Conservation (phyloP, 2,113 vertebrate genomes). For the Nothoprocta perdicaria region DNA sequence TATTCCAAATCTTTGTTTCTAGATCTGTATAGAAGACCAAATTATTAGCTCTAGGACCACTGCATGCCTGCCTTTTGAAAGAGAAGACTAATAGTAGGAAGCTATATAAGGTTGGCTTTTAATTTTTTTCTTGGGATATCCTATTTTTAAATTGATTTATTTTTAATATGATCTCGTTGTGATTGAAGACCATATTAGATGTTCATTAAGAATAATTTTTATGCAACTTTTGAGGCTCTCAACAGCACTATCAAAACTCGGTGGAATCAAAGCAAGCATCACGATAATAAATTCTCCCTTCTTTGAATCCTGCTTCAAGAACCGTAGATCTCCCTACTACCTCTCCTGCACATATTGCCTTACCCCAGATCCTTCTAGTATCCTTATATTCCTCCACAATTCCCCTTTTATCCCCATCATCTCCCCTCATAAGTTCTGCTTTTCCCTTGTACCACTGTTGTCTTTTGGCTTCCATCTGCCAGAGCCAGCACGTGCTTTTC, state of each 20-base stretch:
- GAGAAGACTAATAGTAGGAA: conserved; percentile 3
- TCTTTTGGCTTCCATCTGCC: background rate
- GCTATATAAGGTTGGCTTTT: conserved; percentile 7
- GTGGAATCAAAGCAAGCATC: background rate
- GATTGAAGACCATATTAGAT: background rate
- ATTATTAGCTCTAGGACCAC: background rate
- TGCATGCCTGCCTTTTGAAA: background rate
- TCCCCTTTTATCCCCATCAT: background rate
- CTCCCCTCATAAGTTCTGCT: background rate
- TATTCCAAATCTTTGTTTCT: background rate
- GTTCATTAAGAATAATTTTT: background rate
- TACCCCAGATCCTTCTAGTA: background rate
- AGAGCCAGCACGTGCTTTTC: background rate
- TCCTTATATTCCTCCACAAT: background rate
- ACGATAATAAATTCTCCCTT: background rate
- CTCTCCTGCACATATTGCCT: background rate
- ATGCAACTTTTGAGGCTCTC: background rate
- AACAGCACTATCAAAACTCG: background rate
- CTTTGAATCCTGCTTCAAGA: background rate
- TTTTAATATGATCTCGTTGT: conserved; percentile 22
- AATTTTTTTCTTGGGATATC: background rate
- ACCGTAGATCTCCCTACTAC: background rate
- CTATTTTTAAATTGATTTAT: conserved; percentile 21
- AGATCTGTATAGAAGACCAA: background rate
- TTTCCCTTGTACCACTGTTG: background rate